Evolutionary conservation across 2,113 vertebrate species (phyloP).

Genomic region (Actenoides lindsayi): DNA sequence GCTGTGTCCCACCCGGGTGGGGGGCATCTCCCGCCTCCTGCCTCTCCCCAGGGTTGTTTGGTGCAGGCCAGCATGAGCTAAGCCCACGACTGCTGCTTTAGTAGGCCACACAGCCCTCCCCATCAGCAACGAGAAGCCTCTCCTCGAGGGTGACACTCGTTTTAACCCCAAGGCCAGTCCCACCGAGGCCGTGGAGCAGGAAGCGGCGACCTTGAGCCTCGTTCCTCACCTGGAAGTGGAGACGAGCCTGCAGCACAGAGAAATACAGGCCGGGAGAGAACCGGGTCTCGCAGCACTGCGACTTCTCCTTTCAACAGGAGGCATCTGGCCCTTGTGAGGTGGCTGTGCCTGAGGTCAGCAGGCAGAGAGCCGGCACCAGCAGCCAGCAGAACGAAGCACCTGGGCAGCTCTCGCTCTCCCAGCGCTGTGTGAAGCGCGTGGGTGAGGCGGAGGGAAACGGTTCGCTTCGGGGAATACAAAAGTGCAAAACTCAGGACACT

Average conservation of each 20-base stretch:
- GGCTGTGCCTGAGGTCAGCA: not conserved
- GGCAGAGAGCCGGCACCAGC: not conserved
- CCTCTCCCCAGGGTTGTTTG: not conserved
- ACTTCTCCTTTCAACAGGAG: not conserved
- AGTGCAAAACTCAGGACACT: not conserved
- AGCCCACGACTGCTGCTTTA: not conserved
- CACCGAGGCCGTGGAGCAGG: not conserved
- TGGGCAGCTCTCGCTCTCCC: not conserved
- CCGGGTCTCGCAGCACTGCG: not conserved
- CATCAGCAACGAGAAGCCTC: not conserved
- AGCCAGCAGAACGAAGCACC: not conserved
- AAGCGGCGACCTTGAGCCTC: accelerated
- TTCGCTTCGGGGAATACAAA: not conserved
- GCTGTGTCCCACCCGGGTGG: not conserved
- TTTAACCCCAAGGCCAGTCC: not conserved
- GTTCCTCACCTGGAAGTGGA: not conserved
- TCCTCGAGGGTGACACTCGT: not conserved
- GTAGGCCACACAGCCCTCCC: not conserved
- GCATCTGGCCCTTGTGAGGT: not conserved
- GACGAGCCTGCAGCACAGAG: not conserved
- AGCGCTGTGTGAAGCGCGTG: accelerated
- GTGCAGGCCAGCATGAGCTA: not conserved
- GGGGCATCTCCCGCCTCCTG: not conserved
- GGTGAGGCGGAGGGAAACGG: not conserved
- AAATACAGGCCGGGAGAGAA: not conserved